Percentiles rank a stretch among this genome's conserved stretches.
Conservation (phyloP, 2,113 vertebrate species). For the Mastomys natalensis region DNA sequence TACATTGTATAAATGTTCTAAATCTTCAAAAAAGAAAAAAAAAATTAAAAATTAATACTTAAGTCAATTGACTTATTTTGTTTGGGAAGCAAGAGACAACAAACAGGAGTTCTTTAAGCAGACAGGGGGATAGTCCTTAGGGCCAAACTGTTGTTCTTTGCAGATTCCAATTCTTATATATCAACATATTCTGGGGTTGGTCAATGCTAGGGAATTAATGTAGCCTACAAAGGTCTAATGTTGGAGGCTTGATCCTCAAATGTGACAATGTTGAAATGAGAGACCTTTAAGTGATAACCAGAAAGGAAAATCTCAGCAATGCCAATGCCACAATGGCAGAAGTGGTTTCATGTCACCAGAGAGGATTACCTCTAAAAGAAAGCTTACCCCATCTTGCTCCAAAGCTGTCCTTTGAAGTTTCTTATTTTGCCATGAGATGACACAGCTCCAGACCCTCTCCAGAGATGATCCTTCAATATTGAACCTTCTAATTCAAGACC, state of each 20-base stretch:
- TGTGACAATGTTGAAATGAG: no score
- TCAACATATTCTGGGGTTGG: not conserved
- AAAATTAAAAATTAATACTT: not conserved
- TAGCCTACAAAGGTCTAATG: not conserved
- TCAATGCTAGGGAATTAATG: not conserved
- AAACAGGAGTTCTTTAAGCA: not conserved
- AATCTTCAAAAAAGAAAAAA: not conserved
- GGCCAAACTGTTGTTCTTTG: no score
- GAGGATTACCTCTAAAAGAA: not conserved
- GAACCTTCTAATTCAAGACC: not conserved
- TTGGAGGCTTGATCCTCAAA: not conserved
- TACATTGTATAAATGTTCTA: not conserved
- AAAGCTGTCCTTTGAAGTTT: not conserved
- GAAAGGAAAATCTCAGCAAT: not conserved
- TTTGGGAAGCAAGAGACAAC: not conserved
- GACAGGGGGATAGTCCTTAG: fast-evolving
- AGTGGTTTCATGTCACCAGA: not conserved
- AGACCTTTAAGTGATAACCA: no score
- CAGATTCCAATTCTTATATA: no score
- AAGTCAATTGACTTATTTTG: not conserved
- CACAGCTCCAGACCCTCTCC: not conserved
- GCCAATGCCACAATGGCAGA: not conserved
- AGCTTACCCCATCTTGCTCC: not conserved
- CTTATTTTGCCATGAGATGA: not conserved
- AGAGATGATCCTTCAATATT: not conserved